phyloP scores from a whole-genome alignment of 2,888 invertebrate genomes.

The Spodoptera littoralis region DNA sequence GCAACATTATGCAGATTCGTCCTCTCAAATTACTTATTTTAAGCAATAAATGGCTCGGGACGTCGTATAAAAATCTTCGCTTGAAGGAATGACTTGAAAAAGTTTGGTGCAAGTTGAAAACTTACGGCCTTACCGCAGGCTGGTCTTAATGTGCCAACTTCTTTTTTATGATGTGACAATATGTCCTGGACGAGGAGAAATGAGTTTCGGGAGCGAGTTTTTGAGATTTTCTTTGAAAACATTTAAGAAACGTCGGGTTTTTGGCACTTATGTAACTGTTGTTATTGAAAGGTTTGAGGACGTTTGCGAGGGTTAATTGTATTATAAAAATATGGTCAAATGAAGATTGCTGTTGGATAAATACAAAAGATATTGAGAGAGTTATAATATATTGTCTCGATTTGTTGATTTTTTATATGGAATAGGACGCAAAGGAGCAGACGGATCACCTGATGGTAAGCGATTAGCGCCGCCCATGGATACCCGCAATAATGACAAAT shows the following conservation, averaged over 20 bases:
- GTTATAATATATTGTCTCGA: too few species aligned
- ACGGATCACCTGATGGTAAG: too few species aligned
- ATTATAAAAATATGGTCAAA: too few species aligned
- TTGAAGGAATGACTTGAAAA: slow-evolving; percentile 67
- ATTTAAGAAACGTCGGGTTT: background rate
- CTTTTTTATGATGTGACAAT: slow-evolving; percentile 59
- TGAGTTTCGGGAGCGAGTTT: slow-evolving; percentile 19
- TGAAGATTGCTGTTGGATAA: too few species aligned
- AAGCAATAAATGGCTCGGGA: slow-evolving; percentile 83
- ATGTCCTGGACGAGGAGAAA: slow-evolving; percentile 49
- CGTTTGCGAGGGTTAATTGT: too few species aligned
- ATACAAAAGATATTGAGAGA: too few species aligned
- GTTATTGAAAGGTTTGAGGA: background rate
- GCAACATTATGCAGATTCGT: slow-evolving; percentile 84
- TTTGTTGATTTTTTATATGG: too few species aligned
- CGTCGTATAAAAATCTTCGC: slow-evolving; percentile 82
- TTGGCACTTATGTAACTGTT: background rate
- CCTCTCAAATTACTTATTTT: slow-evolving; percentile 84
- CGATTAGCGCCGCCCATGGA: too few species aligned
- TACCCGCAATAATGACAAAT: too few species aligned
- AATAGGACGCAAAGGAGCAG: too few species aligned
- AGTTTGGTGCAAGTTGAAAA: slow-evolving; percentile 60
- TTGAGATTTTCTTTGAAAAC: slow-evolving; percentile 1
- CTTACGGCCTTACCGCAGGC: slow-evolving; percentile 39
- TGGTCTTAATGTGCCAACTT: slow-evolving; percentile 52